phyloP scores from a whole-genome alignment of 2,113 vertebrate species.

The Otis tarda region DNA sequence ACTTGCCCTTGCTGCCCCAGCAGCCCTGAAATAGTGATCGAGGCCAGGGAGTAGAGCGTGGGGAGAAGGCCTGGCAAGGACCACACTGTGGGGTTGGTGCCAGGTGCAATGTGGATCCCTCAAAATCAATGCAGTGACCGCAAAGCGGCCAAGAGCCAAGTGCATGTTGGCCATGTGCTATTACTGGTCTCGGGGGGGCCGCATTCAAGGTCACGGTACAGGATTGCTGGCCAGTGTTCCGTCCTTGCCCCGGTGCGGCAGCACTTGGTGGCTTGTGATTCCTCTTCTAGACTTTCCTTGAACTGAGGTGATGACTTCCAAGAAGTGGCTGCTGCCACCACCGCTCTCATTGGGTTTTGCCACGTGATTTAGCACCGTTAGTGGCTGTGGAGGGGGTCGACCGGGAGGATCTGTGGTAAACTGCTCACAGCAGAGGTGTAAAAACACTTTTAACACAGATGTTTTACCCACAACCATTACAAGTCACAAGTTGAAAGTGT shows the following conservation, averaged over 20 bases:
- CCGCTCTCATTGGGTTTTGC: neutral
- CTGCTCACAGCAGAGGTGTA: neutral
- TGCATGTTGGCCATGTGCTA: fast-evolving
- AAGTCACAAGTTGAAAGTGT: neutral
- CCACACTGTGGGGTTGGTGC: fast-evolving
- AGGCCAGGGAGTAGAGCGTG: fast-evolving
- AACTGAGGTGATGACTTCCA: neutral
- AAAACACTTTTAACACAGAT: neutral
- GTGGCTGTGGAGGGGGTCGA: neutral
- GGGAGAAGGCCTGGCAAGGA: neutral
- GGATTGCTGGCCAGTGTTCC: fast-evolving
- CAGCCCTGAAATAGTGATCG: fast-evolving
- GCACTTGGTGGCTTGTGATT: neutral
- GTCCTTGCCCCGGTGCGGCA: fast-evolving
- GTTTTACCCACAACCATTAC: fast-evolving
- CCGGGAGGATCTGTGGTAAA: neutral
- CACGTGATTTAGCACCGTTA: neutral
- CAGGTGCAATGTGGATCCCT: fast-evolving
- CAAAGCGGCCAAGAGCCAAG: neutral
- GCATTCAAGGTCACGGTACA: fast-evolving
- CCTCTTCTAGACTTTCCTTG: neutral
- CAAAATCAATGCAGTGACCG: neutral
- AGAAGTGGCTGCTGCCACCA: neutral
- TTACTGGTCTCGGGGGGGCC: fast-evolving
- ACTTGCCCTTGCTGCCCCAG: neutral